phyloP scores from a whole-genome alignment of 1,140 invertebrate genomes.

The Littorina saxatilis region DNA sequence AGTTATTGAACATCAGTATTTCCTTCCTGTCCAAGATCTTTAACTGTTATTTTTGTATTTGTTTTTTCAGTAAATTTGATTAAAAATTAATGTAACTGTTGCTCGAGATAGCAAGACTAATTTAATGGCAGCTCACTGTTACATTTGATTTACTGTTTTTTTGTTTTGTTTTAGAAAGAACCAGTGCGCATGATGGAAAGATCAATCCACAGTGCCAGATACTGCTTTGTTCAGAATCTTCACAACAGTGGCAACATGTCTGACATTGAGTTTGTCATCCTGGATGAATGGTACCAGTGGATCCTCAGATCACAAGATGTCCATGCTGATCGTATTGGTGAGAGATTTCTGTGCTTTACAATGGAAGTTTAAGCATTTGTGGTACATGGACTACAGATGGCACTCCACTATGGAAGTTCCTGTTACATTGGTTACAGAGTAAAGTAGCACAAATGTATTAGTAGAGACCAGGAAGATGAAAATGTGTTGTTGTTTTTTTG shows the following conservation, averaged over 20 bases:
- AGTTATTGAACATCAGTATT: too few species aligned
- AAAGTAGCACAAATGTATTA: not conserved
- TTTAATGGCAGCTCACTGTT: too few species aligned
- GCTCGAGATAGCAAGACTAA: too few species aligned
- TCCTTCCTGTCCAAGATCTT: too few species aligned
- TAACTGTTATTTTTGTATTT: too few species aligned
- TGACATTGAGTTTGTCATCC: constrained; percentile 82
- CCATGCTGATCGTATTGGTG: constrained; percentile 90
- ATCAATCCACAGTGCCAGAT: constrained; percentile 89
- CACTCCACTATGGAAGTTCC: not conserved
- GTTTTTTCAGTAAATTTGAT: too few species aligned
- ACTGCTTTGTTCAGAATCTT: constrained; percentile 91
- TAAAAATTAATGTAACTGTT: too few species aligned
- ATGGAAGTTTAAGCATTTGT: not conserved
- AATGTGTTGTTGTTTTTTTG: not conserved
- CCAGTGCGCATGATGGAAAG: constrained; percentile 92
- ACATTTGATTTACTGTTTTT: too few species aligned
- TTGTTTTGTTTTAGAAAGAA: constrained; percentile 43
- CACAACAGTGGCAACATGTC: constrained; percentile 78
- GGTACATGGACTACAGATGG: too few species aligned
- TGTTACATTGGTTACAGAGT: not conserved
- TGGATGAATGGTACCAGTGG: constrained; percentile 92
- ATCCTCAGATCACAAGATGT: constrained; percentile 82
- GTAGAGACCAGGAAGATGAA: not conserved
- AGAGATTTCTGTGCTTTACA: constrained; percentile 57